Conservation (phyloP, 1,140 invertebrate genomes). For the Telenomus remus region DNA sequence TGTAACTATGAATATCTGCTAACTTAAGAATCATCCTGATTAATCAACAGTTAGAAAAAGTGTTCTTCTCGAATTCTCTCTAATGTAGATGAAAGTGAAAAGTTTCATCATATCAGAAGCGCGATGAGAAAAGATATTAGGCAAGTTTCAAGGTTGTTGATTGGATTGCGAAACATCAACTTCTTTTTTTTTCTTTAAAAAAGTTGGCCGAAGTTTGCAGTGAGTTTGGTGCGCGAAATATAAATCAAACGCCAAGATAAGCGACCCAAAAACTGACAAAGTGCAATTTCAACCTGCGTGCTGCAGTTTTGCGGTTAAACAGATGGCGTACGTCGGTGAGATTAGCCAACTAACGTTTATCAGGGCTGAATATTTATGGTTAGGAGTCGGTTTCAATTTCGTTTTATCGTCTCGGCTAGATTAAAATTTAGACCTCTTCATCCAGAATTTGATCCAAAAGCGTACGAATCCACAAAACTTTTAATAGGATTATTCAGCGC, state of each 20-base stretch:
- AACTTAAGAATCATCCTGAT: too few species aligned
- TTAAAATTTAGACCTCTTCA: too few species aligned
- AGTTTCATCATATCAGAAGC: slow-evolving; percentile 19
- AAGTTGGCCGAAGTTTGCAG: slow-evolving; percentile 20
- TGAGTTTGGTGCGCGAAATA: slow-evolving; percentile 20
- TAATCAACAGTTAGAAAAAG: too few species aligned
- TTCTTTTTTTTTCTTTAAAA: slow-evolving; percentile 27
- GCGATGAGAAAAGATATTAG: slow-evolving; percentile 41
- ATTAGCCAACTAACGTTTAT: slow-evolving; percentile 3
- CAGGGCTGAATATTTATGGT: slow-evolving; percentile 1
- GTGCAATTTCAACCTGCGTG: slow-evolving; percentile 6
- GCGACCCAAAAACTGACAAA: slow-evolving; percentile 15
- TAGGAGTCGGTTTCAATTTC: slow-evolving; percentile 2
- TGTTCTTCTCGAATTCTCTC: too few species aligned
- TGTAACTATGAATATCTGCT: too few species aligned
- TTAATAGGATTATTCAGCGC: too few species aligned
- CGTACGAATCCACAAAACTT: too few species aligned
- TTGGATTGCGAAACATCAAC: slow-evolving; percentile 40
- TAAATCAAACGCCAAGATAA: slow-evolving; percentile 18
- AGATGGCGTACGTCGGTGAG: slow-evolving; percentile 1
- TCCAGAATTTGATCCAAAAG: too few species aligned
- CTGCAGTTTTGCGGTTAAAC: slow-evolving; percentile 18
- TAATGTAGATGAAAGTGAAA: slow-evolving; percentile 18
- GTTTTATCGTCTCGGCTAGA: neutral
- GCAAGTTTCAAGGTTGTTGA: slow-evolving; percentile 45